Conservation (phyloP, 1,140 invertebrate genomes). For the Vanessa tameamea region DNA sequence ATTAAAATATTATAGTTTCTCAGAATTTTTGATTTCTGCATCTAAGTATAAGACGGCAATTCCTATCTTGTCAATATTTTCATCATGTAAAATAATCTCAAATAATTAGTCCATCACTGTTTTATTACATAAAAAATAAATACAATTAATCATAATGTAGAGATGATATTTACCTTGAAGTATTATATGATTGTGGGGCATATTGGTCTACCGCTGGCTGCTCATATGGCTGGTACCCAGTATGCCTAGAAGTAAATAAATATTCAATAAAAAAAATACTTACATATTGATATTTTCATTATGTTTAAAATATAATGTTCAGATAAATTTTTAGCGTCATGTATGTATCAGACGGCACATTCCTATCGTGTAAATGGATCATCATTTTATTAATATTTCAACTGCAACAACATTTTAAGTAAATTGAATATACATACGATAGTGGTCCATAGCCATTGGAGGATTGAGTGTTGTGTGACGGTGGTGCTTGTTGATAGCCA, state of each 20-base stretch:
- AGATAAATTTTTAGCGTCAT: slow-evolving; percentile 61
- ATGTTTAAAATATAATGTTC: neutral
- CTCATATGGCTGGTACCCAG: slow-evolving; percentile 72
- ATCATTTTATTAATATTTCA: slow-evolving; percentile 50
- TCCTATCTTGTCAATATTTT: slow-evolving; percentile 69
- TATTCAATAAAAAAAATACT: neutral
- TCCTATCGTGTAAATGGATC: slow-evolving; percentile 75
- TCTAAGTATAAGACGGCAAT: slow-evolving; percentile 77
- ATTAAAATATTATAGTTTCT: slow-evolving; percentile 28
- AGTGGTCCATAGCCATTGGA: slow-evolving; percentile 71
- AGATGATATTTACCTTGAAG: slow-evolving; percentile 50
- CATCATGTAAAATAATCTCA: slow-evolving; percentile 48
- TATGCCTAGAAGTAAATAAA: slow-evolving; percentile 54
- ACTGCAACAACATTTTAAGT: too few relatives aligned
- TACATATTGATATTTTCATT: neutral
- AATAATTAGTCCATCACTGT: too few relatives aligned
- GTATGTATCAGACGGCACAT: slow-evolving; percentile 79
- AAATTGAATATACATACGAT: slow-evolving; percentile 51
- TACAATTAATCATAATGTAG: too few relatives aligned
- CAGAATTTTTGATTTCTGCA: slow-evolving; percentile 63
- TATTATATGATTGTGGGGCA: slow-evolving; percentile 58
- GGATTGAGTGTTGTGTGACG: slow-evolving; percentile 53
- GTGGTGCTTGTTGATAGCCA: slow-evolving; percentile 52
- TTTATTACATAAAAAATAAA: neutral
- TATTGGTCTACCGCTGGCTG: slow-evolving; percentile 64